Percentiles rank a stretch among this genome's conserved stretches.
These are phyloP conservation scores for Oreohelix idahoensis DNA, from an alignment of 1,140 invertebrate genomes.

Conservation along the genomic window DNA sequence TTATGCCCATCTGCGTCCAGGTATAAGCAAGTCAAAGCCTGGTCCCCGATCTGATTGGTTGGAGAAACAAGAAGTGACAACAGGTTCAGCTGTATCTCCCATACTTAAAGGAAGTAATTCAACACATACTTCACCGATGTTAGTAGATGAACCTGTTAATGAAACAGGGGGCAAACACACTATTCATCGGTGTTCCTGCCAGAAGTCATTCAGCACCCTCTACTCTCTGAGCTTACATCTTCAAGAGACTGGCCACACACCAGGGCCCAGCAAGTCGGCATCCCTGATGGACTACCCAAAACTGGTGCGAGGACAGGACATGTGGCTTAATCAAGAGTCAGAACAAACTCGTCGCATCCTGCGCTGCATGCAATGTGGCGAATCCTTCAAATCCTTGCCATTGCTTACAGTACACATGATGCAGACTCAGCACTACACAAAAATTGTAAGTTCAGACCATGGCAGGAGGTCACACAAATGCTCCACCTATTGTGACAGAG, in stretches of 20 bases:
- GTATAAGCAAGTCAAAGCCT: not conserved
- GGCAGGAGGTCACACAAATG: slow-evolving; percentile 67
- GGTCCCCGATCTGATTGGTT: not conserved
- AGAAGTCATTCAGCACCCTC: slow-evolving; percentile 61
- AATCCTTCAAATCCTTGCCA: slow-evolving; percentile 93
- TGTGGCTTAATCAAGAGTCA: slow-evolving; percentile 97
- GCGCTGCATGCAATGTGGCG: slow-evolving; percentile 99
- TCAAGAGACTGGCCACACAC: slow-evolving; percentile 67
- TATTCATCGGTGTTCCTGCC: slow-evolving; percentile 67
- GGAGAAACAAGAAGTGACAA: slow-evolving; percentile 8
- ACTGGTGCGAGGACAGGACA: slow-evolving; percentile 96
- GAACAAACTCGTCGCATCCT: slow-evolving; percentile 97
- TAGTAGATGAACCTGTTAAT: slow-evolving; percentile 8
- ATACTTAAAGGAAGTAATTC: not conserved
- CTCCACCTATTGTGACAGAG: slow-evolving; percentile 65
- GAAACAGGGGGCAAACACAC: slow-evolving; percentile 53
- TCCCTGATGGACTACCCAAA: slow-evolving; percentile 77
- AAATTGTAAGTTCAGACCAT: slow-evolving; percentile 75
- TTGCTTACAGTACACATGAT: slow-evolving; percentile 99
- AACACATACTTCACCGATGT: slow-evolving; percentile 13
- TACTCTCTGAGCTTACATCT: slow-evolving; percentile 68
- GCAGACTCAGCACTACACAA: slow-evolving; percentile 98
- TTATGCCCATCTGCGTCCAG: not conserved
- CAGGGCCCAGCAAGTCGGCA: slow-evolving; percentile 56
- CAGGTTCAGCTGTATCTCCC: not conserved